These are phyloP conservation scores for Darevskia nairensis DNA, from an alignment of 2,797 vertebrate species.

Conservation along the genomic window DNA sequence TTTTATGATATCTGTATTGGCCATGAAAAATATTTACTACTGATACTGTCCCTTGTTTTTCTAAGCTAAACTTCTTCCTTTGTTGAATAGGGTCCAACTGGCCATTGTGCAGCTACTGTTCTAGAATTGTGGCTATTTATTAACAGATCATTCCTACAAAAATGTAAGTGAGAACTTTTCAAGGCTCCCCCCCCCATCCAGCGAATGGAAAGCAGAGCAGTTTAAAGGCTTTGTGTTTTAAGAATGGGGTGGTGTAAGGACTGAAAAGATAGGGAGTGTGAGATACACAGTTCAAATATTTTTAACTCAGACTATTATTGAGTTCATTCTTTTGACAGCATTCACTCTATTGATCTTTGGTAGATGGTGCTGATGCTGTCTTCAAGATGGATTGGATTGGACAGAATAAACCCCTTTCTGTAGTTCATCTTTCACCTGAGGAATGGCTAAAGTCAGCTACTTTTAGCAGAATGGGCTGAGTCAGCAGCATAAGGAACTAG, in stretches of 20 bases:
- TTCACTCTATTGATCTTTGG: neutral
- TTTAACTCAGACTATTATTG: neutral
- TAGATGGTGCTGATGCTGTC: slow-evolving; percentile 16
- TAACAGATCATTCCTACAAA: slow-evolving; percentile 4
- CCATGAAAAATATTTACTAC: neutral
- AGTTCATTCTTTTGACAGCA: neutral
- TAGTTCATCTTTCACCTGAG: neutral
- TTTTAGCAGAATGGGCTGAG: slow-evolving; percentile 13
- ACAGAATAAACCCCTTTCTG: slow-evolving; percentile 15
- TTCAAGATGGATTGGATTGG: slow-evolving; percentile 14
- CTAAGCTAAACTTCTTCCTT: neutral
- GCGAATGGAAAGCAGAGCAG: neutral
- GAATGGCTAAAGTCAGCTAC: slow-evolving; percentile 6
- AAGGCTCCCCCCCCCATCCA: neutral
- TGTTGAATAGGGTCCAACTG: neutral
- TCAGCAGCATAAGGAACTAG: neutral
- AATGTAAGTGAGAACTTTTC: neutral
- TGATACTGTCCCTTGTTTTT: neutral
- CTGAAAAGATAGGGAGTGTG: neutral
- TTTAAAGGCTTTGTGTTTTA: neutral
- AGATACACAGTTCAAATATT: neutral
- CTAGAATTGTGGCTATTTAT: slow-evolving; percentile 4
- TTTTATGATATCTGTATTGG: neutral
- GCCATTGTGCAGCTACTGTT: neutral
- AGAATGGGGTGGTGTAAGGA: neutral